Base-by-base conservation (phyloP, 2,888 invertebrate genomes). In the Vannuccia rotundouncinata region DNA sequence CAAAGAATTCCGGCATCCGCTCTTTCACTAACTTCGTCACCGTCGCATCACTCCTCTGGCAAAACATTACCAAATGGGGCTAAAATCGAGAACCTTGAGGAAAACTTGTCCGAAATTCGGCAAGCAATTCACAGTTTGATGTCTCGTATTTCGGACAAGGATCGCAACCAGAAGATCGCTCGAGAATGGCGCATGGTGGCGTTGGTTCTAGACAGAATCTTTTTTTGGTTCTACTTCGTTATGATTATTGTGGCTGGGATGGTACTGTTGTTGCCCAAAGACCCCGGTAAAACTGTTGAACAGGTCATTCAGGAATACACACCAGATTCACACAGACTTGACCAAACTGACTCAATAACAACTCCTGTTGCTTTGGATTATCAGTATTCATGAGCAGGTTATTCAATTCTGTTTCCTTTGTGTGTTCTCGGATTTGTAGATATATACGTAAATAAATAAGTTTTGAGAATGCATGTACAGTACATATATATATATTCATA, bases 171-270 rank as follows among this genome's bases (percentile, higher is more conserved):
- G 31, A 84, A 84, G 79, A 83, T 83, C 76, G 81, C 85, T 10
- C 81, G 85, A 25, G 86, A 86, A 77, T 86, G 86, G 86, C 83
- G 85, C 80, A 84, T 85, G 13, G 85, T 86, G 74, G 85, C 85
- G 74, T 84, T 85, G 80, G 84, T 86, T 17, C 85, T 85, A 0
- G 86, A 86, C 81, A 82, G 86, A 60, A 81, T 85, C 28, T 85
- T 86, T 83, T 86, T 86, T 80, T 83, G 84, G 66, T 82, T 84
- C 29, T 86, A 86, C 82, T 80, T 86, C 13, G 22, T 85, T 25
- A 83, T 85, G 75, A 86, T 86, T 77, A 81, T 84, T 31, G 80
- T 84, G 1, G 84, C 85, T 10, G 84, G 86, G 1, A 81, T 85
- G n/a, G 82, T 29, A 17, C 79, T 81, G 22, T 59, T 81, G 1